Conservation (phyloP, 1,140 invertebrate species). For the Bicyclus anynana region DNA sequence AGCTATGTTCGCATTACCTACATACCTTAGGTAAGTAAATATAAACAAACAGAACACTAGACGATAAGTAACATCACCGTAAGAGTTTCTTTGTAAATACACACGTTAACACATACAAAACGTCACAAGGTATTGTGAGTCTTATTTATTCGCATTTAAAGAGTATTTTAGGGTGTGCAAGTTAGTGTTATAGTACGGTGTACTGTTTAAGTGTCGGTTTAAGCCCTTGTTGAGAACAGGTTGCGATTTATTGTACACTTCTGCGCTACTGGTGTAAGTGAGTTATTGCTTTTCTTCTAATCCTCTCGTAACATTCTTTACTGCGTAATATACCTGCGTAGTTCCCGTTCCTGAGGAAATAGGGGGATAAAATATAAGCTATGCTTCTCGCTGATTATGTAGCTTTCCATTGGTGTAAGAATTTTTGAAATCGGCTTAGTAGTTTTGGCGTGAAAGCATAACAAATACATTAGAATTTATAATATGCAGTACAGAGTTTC, state of each 20-base stretch:
- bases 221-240: slow-evolving; percentile 1
- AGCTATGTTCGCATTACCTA: too few relatives aligned
- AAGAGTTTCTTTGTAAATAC: background rate
- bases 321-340: too few relatives aligned
- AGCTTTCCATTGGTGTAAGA: too few relatives aligned
- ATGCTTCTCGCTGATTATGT: too few relatives aligned
- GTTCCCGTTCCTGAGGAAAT: too few relatives aligned
- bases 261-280: background rate
- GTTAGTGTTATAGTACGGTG: background rate
- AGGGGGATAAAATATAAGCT: too few relatives aligned
- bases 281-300: slow-evolving; percentile 3
- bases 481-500: too few relatives aligned
- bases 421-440: too few relatives aligned
- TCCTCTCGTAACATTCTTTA: background rate
- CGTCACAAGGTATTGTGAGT: background rate
- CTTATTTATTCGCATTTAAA: background rate
- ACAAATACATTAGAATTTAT: too few relatives aligned
- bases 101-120: background rate
- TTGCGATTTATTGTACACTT: slow-evolving; percentile 1
- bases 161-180: background rate
- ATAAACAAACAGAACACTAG: background rate
- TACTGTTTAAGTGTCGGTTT: background rate
- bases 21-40: background rate
- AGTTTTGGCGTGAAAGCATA: too few relatives aligned
- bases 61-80: background rate